Evolutionary conservation across 37 sponge, comb jelly and placozoan genomes (phyloP).

Genomic region (Chondrilla cf. caribensis): DNA sequence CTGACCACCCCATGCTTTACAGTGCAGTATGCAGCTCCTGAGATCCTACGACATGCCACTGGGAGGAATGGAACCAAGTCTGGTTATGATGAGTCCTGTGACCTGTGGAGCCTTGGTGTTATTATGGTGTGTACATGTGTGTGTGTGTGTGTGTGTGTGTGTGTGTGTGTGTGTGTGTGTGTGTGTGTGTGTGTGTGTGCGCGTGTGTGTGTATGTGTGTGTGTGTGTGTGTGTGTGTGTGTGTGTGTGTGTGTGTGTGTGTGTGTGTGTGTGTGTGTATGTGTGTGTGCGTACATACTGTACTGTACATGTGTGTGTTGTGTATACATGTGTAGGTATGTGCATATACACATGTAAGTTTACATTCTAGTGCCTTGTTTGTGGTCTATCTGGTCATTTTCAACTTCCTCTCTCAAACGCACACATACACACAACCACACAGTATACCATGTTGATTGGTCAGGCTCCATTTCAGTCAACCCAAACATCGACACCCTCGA

Average conservation of each 20-base stretch:
- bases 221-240: neutral
- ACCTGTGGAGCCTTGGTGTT: constrained; percentile 97
- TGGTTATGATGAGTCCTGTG: constrained; percentile 91
- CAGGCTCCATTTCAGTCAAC: constrained; percentile 81
- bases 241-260: neutral
- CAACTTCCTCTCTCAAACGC: no score
- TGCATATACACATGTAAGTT: no score
- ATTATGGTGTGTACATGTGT: constrained; percentile 66
- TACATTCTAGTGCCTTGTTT: no score
- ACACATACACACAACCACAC: neutral
- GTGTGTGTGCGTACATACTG: no score
- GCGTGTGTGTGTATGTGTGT: neutral
- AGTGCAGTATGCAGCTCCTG: constrained; percentile 94
- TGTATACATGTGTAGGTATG: no score
- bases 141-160: neutral
- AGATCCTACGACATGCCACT: constrained; percentile 61
- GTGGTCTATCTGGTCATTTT: no score
- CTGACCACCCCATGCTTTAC: constrained; percentile 96
- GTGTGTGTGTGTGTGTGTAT: no score
- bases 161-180: neutral
- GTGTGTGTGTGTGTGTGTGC: no score
- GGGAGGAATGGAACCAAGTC: constrained; percentile 13
- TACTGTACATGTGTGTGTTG: no score
- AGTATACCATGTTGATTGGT: constrained; percentile 93
- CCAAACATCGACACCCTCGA: neutral